Conservation (phyloP, 2,113 vertebrate species). For the Microcebus griseorufus region DNA sequence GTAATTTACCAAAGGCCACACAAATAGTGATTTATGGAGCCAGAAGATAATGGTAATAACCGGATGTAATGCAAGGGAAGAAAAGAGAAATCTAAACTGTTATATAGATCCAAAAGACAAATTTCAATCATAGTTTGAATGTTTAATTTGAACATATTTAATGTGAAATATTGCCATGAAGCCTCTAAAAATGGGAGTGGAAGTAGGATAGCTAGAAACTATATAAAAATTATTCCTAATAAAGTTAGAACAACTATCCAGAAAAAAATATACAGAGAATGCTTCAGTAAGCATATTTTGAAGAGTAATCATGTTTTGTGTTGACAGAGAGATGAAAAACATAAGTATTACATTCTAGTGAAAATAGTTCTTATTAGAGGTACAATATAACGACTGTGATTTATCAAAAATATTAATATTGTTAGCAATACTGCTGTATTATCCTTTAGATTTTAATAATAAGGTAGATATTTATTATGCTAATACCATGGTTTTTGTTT, state of each 20-base stretch:
- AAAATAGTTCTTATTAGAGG: background rate
- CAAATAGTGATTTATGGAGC: background rate
- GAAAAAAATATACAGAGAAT: background rate
- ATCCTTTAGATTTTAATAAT: background rate
- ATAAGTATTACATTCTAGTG: background rate
- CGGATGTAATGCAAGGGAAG: background rate
- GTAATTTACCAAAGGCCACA: background rate
- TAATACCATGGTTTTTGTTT: background rate
- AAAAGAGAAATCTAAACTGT: background rate
- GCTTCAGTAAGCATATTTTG: background rate
- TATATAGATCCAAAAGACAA: background rate
- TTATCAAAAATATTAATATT: background rate
- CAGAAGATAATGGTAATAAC: background rate
- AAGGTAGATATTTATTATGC: background rate
- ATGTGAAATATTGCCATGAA: background rate
- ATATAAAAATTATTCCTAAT: background rate
- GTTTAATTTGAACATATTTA: background rate
- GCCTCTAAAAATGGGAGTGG: background rate
- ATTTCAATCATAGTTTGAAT: background rate
- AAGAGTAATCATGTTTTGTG: background rate
- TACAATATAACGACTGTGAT: background rate
- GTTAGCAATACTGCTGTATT: background rate
- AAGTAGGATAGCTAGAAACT: background rate
- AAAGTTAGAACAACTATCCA: background rate
- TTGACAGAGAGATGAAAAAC: background rate